Evolutionary conservation across 2,113 vertebrate species (phyloP), one percentile per base, ranked within the genome.

Genomic region (Rafetus swinhoei): DNA sequence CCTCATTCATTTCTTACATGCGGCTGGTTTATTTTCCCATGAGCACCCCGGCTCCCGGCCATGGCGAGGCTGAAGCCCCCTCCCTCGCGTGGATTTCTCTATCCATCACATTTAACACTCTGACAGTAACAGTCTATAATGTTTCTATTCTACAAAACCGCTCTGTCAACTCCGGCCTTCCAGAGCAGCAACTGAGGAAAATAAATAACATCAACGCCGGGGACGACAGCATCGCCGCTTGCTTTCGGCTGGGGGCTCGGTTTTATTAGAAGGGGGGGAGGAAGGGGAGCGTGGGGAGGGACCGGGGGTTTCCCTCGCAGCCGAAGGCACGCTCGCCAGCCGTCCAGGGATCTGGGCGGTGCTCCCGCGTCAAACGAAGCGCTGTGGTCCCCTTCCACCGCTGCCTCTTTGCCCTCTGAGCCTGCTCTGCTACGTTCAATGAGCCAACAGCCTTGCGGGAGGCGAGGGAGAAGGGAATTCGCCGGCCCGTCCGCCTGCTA

Each of bases 101-200:
- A 99, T 99, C 98, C 98, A 99, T 99, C 99, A 99, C 99, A 99
- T 99, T 99, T 99, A 99, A 99, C 99, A 99, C 99, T 99, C 98
- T 99, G 99, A 99, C 99, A 99, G 99, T 99, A 99, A 99, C 99
- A 99, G 99, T 99, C 99, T 99, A 99, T 99, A 99, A 99, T 99
- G 99, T 99, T 99, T 99, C 99, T 99, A 99, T 99, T 99, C 99
- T 99, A 99, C 99, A 99, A 99, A 99, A 99, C 99, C 99, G 99
- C 99, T 99, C 99, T 99, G 99, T 99, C 99, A 99, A 99, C 98
- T 99, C 98, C 90, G 84, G 98, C 99, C 99, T 98, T 99, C 98
- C 98, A 98, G 99, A 98, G 99, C 98, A 99, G 98, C 98, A 98
- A 98, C 98, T 99, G 99, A 99, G 98, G 99, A 99, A 99, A 99